A percentile compares a stretch with the other conserved stretches of the same genome.
phyloP scores from a whole-genome alignment of 2,113 vertebrate genomes.

The Geococcyx californianus region DNA sequence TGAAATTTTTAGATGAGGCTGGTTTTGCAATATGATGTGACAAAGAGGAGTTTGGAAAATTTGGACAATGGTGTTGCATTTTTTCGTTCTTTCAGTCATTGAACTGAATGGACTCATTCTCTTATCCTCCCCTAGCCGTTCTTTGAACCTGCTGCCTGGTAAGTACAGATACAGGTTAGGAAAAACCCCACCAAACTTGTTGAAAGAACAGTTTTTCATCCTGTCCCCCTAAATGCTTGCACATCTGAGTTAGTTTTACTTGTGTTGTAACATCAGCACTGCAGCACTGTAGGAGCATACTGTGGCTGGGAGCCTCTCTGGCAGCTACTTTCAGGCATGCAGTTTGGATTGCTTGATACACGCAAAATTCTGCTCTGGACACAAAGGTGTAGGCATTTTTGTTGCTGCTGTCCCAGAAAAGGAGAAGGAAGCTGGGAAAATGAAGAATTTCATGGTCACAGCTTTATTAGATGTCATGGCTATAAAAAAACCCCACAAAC shows the following conservation, averaged over 20 bases:
- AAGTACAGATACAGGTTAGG: neutral
- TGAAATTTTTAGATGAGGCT: conserved; percentile 33
- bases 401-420: conserved; percentile 6
- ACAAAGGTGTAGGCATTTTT: neutral
- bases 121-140: neutral
- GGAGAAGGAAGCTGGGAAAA: neutral
- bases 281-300: neutral
- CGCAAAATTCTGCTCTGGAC: neutral
- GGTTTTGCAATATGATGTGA: neutral
- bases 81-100: neutral
- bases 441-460: neutral
- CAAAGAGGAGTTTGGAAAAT: conserved; percentile 12
- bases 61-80: neutral
- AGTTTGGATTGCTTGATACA: conserved; percentile 2
- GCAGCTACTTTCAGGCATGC: neutral
- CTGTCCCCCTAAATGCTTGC: neutral
- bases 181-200: neutral
- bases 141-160: neutral
- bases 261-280: neutral
- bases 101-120: neutral
- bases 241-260: neutral
- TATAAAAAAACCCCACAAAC: accelerated
- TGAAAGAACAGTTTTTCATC: neutral
- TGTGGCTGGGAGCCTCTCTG: neutral
- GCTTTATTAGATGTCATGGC: neutral